Conservation (phyloP, 2,113 vertebrate genomes). For the Scophthalmus maximus region DNA sequence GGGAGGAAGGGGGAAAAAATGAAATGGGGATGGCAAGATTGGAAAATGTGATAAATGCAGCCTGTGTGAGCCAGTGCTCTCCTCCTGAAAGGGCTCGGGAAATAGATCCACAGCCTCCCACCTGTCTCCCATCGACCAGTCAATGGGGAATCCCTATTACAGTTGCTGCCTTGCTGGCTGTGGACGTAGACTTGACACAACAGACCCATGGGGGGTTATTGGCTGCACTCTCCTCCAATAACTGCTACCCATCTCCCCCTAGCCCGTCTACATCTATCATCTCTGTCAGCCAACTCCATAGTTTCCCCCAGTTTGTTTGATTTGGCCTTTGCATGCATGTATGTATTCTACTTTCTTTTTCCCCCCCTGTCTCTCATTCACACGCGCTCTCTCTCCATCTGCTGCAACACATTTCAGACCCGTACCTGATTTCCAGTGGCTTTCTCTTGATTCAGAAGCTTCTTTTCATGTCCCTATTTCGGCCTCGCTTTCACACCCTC, state of each 20-base stretch:
- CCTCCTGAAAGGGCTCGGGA: conserved; percentile 14
- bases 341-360: not conserved
- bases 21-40: conserved; percentile 2
- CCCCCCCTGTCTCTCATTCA: not conserved
- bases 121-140: conserved; percentile 49
- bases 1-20: not conserved
- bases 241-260: conserved; percentile 47
- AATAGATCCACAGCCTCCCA: conserved; percentile 55
- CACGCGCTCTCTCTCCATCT: conserved; percentile 22
- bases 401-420: conserved; percentile 37
- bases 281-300: conserved; percentile 33
- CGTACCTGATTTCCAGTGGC: conserved; percentile 39
- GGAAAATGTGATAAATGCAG: conserved; percentile 56
- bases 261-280: conserved; percentile 51
- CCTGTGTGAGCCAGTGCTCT: conserved; percentile 36
- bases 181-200: conserved; percentile 64
- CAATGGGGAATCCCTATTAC: conserved; percentile 69
- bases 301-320: conserved; percentile 39
- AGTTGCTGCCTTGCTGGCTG: conserved; percentile 58
- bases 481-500: conserved; percentile 46
- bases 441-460: conserved; percentile 30
- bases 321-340: conserved; percentile 26
- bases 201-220: conserved; percentile 60
- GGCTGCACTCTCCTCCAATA: conserved; percentile 67
- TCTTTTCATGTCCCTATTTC: conserved; percentile 58